These are phyloP conservation scores for Erpornis zantholeuca DNA, from an alignment of 2,113 vertebrate species.

Conservation along the genomic window DNA sequence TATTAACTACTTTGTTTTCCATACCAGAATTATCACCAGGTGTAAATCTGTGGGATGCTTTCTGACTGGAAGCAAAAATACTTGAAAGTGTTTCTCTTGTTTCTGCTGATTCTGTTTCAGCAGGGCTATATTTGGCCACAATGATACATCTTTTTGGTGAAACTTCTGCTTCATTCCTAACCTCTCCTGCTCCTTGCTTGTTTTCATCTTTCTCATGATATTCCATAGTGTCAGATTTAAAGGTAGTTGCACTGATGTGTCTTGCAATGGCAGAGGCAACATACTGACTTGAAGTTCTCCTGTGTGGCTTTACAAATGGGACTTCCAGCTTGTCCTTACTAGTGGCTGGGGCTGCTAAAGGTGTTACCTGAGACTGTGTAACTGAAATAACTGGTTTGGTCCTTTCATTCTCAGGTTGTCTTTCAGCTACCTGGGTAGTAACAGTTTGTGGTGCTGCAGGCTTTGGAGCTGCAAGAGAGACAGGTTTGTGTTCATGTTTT, in stretches of 20 bases:
- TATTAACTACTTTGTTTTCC: not conserved
- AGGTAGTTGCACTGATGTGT: conserved; percentile 51
- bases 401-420: not conserved
- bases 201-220: not conserved
- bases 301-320: conserved; percentile 81
- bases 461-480: not conserved
- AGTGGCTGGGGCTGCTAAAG: not conserved
- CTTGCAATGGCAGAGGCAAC: conserved; percentile 88
- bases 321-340: conserved; percentile 66
- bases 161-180: not conserved
- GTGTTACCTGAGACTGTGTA: not conserved
- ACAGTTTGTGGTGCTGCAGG: not conserved
- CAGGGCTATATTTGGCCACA: not conserved
- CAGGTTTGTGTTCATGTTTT: conserved; percentile 18
- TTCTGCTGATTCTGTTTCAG: not conserved
- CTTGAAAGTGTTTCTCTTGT: not conserved
- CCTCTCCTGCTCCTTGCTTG: not conserved
- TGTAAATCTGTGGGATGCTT: not conserved
- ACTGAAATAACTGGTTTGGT: not conserved
- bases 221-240: not conserved
- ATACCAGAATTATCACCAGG: not conserved
- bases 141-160: not conserved
- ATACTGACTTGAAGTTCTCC: conserved; percentile 91
- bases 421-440: not conserved
- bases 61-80: conserved; percentile 1